phyloP scores from a whole-genome alignment of 2,797 vertebrate species.

The Parauchenoglanis ngamensis region DNA sequence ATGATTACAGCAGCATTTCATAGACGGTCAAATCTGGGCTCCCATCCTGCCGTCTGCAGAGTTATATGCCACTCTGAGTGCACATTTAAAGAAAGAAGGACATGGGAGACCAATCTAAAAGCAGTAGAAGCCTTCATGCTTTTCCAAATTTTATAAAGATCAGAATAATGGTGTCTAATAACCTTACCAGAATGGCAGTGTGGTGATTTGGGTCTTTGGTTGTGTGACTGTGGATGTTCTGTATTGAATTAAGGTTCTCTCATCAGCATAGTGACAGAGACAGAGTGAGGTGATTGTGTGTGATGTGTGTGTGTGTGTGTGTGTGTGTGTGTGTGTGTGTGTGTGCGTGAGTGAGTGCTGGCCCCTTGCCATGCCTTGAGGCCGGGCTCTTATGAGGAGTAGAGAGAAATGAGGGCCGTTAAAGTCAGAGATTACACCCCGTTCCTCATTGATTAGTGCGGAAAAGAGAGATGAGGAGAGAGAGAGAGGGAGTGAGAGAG shows the following conservation, averaged over 20 bases:
- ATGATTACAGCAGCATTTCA: background rate
- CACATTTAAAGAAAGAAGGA: background rate
- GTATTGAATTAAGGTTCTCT: constrained; percentile 35
- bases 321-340: constrained; percentile 28
- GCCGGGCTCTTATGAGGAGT: constrained; percentile 51
- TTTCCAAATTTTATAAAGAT: background rate
- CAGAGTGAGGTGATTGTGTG: constrained; percentile 42
- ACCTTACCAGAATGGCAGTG: constrained; percentile 1
- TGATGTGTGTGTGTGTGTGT: constrained; percentile 33
- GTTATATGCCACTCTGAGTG: constrained; percentile 1
- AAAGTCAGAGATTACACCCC: constrained; percentile 50
- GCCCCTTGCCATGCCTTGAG: constrained; percentile 53
- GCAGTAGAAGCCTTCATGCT: background rate
- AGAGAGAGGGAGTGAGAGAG: background rate
- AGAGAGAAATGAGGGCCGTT: constrained; percentile 57
- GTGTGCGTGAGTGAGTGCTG: constrained; percentile 42
- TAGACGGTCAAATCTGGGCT: constrained; percentile 10
- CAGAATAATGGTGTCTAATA: constrained; percentile 23
- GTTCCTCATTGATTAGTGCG: constrained; percentile 66
- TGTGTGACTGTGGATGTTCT: constrained; percentile 27
- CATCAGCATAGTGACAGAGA: constrained; percentile 52
- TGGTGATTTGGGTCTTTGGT: constrained; percentile 5
- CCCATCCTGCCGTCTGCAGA: background rate
- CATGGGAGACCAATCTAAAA: background rate
- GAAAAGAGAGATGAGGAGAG: constrained; percentile 36